Percentiles rank a stretch among this genome's conserved stretches.
These are phyloP conservation scores for Diacarnus erythraeanus DNA, from an alignment of 37 sponge, comb jelly and placozoan genomes.

Conservation along the genomic window DNA sequence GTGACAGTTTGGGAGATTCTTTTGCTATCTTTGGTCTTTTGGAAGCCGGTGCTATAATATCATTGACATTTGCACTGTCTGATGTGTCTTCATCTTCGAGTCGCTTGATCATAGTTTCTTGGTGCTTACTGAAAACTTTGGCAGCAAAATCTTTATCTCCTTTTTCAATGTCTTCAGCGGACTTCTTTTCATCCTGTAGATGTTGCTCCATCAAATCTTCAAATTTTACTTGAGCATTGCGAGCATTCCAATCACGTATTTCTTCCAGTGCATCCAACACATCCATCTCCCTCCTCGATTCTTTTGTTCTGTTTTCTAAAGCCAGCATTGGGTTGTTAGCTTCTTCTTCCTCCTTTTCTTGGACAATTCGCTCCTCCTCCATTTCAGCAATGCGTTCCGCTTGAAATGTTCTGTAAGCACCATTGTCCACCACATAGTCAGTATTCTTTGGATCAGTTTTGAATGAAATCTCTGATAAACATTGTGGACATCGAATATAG, in stretches of 20 bases:
- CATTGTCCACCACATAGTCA: constrained; percentile 95
- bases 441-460: constrained; percentile 95
- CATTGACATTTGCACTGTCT: background rate
- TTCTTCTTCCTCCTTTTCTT: constrained; percentile 93
- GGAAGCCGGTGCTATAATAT: background rate
- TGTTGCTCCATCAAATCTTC: constrained; percentile 67
- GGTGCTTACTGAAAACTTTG: constrained; percentile 54
- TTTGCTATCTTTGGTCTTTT: background rate
- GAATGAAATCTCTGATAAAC: constrained; percentile 95
- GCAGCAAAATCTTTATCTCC: constrained; percentile 68
- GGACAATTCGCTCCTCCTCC: constrained; percentile 69
- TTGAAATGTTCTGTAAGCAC: constrained; percentile 94
- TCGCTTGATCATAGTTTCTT: constrained; percentile 28
- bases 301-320: constrained; percentile 92
- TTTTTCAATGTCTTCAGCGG: constrained; percentile 48
- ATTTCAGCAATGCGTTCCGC: constrained; percentile 84
- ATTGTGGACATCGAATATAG: constrained; percentile 94
- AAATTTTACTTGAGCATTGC: constrained; percentile 73
- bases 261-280: constrained; percentile 96
- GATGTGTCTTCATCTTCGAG: constrained; percentile 48
- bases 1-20: background rate
- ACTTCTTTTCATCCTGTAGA: constrained; percentile 51
- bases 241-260: constrained; percentile 92
- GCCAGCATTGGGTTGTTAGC: constrained; percentile 96
- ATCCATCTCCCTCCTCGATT: constrained; percentile 96